Conservation (phyloP, 1,140 invertebrate species). For the Drosophila baimaii region DNA sequence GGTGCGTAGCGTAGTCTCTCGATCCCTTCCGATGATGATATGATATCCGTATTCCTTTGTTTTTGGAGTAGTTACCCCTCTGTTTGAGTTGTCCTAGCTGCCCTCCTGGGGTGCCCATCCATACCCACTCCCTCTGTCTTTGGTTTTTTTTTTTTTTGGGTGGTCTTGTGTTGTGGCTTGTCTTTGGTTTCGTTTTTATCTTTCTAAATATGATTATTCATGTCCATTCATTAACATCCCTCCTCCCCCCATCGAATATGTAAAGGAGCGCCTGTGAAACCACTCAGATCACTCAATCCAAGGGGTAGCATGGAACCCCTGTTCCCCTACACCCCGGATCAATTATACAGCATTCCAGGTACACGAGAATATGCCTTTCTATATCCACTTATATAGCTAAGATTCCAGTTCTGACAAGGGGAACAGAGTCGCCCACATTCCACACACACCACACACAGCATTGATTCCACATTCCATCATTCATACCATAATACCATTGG, state of each 20-base stretch:
- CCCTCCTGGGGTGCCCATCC: too few relatives aligned
- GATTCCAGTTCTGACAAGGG: background rate
- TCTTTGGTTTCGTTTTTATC: slow-evolving; percentile 3
- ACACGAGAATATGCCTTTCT: slow-evolving; percentile 71
- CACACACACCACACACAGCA: background rate
- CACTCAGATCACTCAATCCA: slow-evolving; percentile 87
- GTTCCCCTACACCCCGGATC: slow-evolving; percentile 86
- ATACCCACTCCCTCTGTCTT: too few relatives aligned
- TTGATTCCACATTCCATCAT: slow-evolving; percentile 6
- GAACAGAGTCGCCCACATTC: slow-evolving; percentile 12
- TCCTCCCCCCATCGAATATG: too few relatives aligned
- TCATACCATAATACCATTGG: slow-evolving; percentile 7
- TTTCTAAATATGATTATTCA: slow-evolving; percentile 57
- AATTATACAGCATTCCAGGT: slow-evolving; percentile 87
- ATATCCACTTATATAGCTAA: slow-evolving; percentile 19
- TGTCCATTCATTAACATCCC: slow-evolving; percentile 48
- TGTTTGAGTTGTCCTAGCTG: too few relatives aligned
- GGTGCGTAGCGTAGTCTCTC: slow-evolving; percentile 61
- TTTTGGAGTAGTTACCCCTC: slow-evolving; percentile 2
- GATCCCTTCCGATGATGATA: background rate
- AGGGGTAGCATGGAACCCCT: slow-evolving; percentile 85
- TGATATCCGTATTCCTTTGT: slow-evolving; percentile 8
- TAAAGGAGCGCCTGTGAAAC: slow-evolving; percentile 87
- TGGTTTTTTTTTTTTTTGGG: too few relatives aligned
- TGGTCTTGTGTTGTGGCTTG: too few relatives aligned